phyloP scores from a whole-genome alignment of 2,888 invertebrate genomes.

The Elegia similella region DNA sequence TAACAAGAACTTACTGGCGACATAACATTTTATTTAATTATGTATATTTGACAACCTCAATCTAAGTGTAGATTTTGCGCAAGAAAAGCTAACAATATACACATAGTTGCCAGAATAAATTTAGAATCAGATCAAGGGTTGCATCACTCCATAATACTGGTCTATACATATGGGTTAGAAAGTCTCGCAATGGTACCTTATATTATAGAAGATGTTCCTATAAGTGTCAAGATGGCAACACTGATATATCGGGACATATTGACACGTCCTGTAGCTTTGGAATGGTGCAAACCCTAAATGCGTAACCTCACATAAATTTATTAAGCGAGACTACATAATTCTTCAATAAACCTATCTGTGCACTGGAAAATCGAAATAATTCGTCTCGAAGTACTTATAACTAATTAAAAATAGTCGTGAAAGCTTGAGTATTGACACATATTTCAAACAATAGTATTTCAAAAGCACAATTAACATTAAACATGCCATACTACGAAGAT shows the following conservation, averaged over 20 bases:
- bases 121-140: constrained; percentile 5
- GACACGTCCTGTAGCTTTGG: background rate
- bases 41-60: constrained; percentile 38
- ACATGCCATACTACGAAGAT: constrained; percentile 37
- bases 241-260: no score
- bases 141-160: background rate
- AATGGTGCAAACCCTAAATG: background rate
- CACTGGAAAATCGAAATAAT: background rate
- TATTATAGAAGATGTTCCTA: no score
- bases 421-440: constrained; percentile 11
- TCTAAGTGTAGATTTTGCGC: constrained; percentile 29
- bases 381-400: no score
- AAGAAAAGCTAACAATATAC: constrained; percentile 28
- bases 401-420: no score
- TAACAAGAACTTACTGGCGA: constrained; percentile 21
- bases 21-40: constrained; percentile 39
- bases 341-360: background rate
- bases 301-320: background rate
- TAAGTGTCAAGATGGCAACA: no score
- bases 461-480: constrained; percentile 17
- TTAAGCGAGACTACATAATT: background rate
- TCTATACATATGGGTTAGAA: no score
- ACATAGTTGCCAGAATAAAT: background rate
- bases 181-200: no score
- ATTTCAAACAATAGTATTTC: constrained; percentile 17